A percentile compares a stretch with the other conserved stretches of the same genome.
phyloP scores from a whole-genome alignment of 1,140 invertebrate genomes.

The Tetraneura akinire region DNA sequence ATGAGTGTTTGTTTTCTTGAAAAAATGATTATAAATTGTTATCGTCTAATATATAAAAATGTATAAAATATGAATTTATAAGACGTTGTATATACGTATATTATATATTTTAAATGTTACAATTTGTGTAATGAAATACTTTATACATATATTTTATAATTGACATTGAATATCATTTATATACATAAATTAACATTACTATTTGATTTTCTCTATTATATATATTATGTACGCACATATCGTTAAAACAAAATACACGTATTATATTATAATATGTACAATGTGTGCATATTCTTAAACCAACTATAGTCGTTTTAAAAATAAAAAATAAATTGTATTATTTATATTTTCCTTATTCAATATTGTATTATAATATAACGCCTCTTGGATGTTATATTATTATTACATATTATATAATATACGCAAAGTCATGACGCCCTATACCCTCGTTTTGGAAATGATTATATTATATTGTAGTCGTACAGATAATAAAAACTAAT shows the following conservation, averaged over 20 bases:
- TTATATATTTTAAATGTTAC: not conserved
- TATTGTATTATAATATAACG: not conserved
- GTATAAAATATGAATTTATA: not conserved
- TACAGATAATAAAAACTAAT: conserved; percentile 22
- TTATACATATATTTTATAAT: conserved; percentile 14
- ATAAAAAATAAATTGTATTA: not conserved
- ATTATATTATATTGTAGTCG: not conserved
- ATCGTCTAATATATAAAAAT: not conserved
- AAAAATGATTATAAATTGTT: not conserved
- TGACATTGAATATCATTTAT: not conserved
- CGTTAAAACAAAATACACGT: no score
- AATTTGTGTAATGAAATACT: not conserved
- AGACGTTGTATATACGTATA: not conserved
- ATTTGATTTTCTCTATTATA: not conserved
- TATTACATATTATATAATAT: conserved; percentile 10
- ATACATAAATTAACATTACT: conserved; percentile 14
- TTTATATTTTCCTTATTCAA: not conserved
- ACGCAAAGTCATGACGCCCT: not conserved
- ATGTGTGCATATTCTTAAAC: not conserved
- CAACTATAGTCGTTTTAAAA: not conserved
- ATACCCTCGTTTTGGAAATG: conserved; percentile 8
- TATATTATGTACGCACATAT: no score
- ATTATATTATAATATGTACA: no score
- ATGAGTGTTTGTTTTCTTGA: not conserved
- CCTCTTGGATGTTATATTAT: not conserved